Percentiles rank a stretch among this genome's conserved stretches.
Conservation (phyloP, 2,797 vertebrate species). For the Cyprinella venusta region DNA sequence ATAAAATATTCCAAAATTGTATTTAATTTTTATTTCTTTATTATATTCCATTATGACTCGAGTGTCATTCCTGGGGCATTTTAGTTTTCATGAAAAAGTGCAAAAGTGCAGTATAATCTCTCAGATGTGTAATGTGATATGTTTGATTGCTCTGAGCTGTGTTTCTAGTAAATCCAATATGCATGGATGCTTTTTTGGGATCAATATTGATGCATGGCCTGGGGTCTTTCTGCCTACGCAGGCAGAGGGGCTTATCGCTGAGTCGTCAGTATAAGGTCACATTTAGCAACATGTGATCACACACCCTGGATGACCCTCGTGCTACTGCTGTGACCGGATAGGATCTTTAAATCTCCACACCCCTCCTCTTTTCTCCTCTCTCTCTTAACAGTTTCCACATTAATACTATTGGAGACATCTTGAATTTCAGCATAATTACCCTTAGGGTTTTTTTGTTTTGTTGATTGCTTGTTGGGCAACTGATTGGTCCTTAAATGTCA, state of each 20-base stretch:
- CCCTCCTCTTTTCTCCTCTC: constrained; percentile 5
- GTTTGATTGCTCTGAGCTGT: constrained; percentile 20
- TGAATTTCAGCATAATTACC: background rate
- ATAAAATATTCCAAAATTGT: background rate
- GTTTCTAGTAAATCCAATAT: constrained; percentile 36
- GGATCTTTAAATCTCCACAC: background rate
- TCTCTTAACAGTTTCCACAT: constrained; percentile 1
- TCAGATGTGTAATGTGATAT: constrained; percentile 30
- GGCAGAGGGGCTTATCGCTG: constrained; percentile 34
- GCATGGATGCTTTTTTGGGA: constrained; percentile 36
- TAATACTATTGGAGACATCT: background rate
- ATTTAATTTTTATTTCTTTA: background rate
- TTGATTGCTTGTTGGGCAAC: background rate
- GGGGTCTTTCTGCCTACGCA: constrained; percentile 40
- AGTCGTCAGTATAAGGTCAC: constrained; percentile 41
- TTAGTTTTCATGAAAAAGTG: constrained; percentile 12
- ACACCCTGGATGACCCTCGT: constrained; percentile 22
- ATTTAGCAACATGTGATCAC: constrained; percentile 9
- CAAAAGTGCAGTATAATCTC: constrained; percentile 19
- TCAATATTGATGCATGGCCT: constrained; percentile 41
- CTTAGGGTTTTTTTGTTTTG: background rate
- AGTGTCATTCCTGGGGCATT: background rate
- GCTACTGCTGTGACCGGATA: background rate
- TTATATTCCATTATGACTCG: background rate
- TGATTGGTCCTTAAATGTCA: background rate